phyloP scores from a whole-genome alignment of 2,888 invertebrate species.

The Labia minor region DNA sequence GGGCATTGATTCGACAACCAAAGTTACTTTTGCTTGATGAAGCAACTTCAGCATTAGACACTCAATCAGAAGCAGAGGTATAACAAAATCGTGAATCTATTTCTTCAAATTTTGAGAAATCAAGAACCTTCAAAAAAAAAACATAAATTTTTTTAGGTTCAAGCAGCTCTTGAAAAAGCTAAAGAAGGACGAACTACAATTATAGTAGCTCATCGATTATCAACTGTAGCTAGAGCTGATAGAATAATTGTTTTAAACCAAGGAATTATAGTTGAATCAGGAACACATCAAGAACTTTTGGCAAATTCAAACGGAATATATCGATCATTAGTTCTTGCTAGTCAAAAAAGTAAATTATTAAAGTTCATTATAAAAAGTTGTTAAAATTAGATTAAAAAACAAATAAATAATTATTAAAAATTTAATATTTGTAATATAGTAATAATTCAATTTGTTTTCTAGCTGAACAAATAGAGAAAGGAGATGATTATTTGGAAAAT shows the following conservation, averaged over 20 bases:
- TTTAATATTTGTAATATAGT: no score
- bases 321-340: slow-evolving; percentile 51
- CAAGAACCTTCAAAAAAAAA: no score
- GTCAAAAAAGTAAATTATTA: background rate
- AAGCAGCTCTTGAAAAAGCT: slow-evolving; percentile 66
- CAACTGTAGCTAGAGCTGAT: slow-evolving; percentile 34
- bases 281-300: slow-evolving; percentile 61
- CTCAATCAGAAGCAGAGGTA: slow-evolving; percentile 64
- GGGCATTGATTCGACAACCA: slow-evolving; percentile 71
- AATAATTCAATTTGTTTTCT: no score
- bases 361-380: background rate
- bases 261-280: slow-evolving; percentile 58
- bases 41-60: slow-evolving; percentile 81
- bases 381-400: no score
- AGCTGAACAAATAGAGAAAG: background rate
- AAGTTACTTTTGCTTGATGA: slow-evolving; percentile 70
- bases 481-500: background rate
- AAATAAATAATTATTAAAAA: no score
- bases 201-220: slow-evolving; percentile 37
- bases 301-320: slow-evolving; percentile 49
- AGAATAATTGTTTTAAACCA: slow-evolving; percentile 49
- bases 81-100: no score
- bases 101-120: no score
- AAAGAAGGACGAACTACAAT: slow-evolving; percentile 44
- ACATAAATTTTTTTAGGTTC: slow-evolving; percentile 49